A percentile compares a stretch with the other conserved stretches of the same genome.
phyloP scores from a whole-genome alignment of 1,140 invertebrate genomes.

The Nylanderia fulva region DNA sequence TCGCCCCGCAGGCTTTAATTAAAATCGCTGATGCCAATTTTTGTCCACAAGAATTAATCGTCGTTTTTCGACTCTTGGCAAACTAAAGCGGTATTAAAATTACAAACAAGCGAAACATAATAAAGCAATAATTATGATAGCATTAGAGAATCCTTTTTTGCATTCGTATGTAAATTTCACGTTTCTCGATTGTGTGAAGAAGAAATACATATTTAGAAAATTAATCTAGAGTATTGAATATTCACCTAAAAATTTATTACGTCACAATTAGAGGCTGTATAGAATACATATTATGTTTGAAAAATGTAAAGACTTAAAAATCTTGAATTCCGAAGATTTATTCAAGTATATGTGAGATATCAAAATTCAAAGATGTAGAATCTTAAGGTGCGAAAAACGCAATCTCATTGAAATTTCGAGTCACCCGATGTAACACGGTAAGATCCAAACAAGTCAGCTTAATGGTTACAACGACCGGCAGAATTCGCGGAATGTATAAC shows the following conservation, averaged over 20 bases:
- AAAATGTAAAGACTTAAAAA: neutral
- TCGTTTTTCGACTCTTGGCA: neutral
- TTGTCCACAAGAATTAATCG: slow-evolving; percentile 14
- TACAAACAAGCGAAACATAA: neutral
- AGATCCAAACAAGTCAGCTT: slow-evolving; percentile 51
- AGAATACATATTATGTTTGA: neutral
- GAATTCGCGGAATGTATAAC: slow-evolving; percentile 75
- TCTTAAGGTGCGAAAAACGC: neutral
- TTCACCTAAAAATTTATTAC: neutral
- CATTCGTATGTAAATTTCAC: neutral
- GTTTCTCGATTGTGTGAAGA: neutral
- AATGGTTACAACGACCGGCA: slow-evolving; percentile 63
- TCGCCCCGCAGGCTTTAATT: slow-evolving; percentile 49
- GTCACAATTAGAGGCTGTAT: neutral
- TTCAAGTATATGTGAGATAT: neutral
- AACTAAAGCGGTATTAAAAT: neutral
- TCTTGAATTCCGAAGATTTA: neutral
- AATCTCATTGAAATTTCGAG: slow-evolving; percentile 36
- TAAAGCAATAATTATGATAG: neutral
- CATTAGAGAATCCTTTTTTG: neutral
- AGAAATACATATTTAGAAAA: neutral
- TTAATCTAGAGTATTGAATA: neutral
- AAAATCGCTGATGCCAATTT: slow-evolving; percentile 42
- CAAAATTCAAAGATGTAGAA: neutral
- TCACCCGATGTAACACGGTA: slow-evolving; percentile 52